Base-by-base conservation (phyloP, 2,113 vertebrate species). In the Grantiella picta region DNA sequence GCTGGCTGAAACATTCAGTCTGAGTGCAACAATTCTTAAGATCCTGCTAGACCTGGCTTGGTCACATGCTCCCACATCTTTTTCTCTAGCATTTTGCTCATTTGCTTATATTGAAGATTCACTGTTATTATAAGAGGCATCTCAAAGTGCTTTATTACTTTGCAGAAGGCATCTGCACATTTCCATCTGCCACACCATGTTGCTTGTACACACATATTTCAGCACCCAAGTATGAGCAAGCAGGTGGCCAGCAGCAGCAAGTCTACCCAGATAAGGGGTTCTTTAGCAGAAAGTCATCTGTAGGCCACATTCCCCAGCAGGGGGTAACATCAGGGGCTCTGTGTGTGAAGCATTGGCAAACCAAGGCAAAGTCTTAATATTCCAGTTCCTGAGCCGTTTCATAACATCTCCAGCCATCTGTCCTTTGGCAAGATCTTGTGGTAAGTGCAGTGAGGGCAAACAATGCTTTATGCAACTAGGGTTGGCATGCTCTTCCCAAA, bases 341-440 rank as follows among this genome's bases (percentile, higher is more conserved):
- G 36, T 40, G 69, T 4, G 4, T 52, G 53, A 83, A 49, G 35
- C 72, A 20, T 1, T 53, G 60, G 36, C 9, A 9, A 86, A 91
- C 38, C 0, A 5, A 94, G 86, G 95, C 89, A 52, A 94, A 95
- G 86, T 91, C 53, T 89, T 84, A 82, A 93, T 81, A 78, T 92
- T 73, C 71, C 79, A 59, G 71, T 78, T 95, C 80, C 86, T 89
- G 81, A 91, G 81, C 64, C 21, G 72, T 95, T 95, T 96, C 86
- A 38, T 65, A 92, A 92, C 23, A 28, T 61, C 89, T 94, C 89
- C 1, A 10, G 86, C 81, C 94, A 95, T 94, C 92, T 95, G 96
- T 84, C 65, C 81, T 91, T 82, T 64, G 80, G n/a, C 2, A 2
- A 76, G 69, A 31, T 27, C 56, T 86, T 92, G 81, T 3, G 61